A percentile compares a stretch with the other conserved stretches of the same genome.
Conservation (phyloP, 2,888 invertebrate species). For the Eutolmus rufibarbis region DNA sequence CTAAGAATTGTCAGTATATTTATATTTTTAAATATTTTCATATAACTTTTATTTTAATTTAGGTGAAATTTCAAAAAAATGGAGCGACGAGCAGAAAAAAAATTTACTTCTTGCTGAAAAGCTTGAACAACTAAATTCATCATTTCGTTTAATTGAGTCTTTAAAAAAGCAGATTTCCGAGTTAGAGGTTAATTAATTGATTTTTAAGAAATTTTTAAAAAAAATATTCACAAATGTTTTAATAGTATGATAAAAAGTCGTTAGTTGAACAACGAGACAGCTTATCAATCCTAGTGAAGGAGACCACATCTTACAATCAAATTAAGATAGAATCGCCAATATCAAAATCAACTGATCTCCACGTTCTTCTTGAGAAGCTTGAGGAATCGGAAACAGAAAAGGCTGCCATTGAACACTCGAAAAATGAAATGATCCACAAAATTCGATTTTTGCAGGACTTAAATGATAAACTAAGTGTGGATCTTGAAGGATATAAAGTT, state of each 20-base stretch:
- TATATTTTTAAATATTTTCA: neutral
- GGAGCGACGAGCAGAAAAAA: neutral
- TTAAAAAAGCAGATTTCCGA: conserved; percentile 43
- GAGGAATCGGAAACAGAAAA: conserved; percentile 45
- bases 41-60: neutral
- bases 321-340: neutral
- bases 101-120: conserved; percentile 15
- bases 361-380: conserved; percentile 14
- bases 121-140: conserved; percentile 28
- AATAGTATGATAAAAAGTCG: conserved; percentile 44
- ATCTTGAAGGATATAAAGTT: conserved; percentile 35
- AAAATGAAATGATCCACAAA: conserved; percentile 45
- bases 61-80: neutral
- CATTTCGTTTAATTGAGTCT: conserved; percentile 31
- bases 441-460: conserved; percentile 44
- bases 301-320: conserved; percentile 3
- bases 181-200: conserved; percentile 27
- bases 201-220: neutral
- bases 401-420: conserved; percentile 39
- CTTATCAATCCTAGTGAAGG: conserved; percentile 36
- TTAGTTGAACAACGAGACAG: conserved; percentile 43
- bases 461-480: conserved; percentile 44
- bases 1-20: conserved; percentile 33
- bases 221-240: neutral
- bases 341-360: neutral